Evolutionary conservation across 2,113 vertebrate genomes (phyloP).

Genomic region (Fulica atra): DNA sequence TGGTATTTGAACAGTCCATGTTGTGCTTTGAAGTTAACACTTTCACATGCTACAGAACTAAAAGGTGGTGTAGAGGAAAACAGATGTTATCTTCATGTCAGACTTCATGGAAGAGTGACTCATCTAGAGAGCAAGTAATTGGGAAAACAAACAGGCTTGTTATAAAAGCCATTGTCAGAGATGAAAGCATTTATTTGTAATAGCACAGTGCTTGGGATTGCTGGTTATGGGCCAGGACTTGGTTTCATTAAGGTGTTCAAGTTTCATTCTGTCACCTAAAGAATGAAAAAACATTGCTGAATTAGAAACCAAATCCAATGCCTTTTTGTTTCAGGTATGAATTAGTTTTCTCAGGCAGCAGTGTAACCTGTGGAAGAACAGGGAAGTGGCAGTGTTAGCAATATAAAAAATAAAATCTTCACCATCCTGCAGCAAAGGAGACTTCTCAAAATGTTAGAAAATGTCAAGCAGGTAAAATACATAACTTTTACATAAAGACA

Average conservation of each 20-base stretch:
- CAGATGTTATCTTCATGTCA: not conserved
- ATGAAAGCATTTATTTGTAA: not conserved
- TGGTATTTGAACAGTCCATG: not conserved
- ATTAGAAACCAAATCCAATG: not conserved
- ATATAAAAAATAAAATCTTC: not conserved
- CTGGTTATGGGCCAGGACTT: not conserved
- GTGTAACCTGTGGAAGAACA: not conserved
- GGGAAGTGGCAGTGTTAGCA: not conserved
- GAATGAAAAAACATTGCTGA: not conserved
- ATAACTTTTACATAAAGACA: not conserved
- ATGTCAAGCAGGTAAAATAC: not conserved
- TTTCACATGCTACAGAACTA: not conserved
- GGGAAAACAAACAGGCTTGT: not conserved
- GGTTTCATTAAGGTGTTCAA: not conserved
- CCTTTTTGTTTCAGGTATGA: not conserved
- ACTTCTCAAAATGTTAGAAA: not conserved
- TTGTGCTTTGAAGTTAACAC: constrained; percentile 12
- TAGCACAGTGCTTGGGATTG: not conserved
- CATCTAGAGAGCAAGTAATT: not conserved
- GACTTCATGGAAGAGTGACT: not conserved
- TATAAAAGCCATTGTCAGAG: not conserved
- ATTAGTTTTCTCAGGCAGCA: not conserved
- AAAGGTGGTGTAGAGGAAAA: not conserved
- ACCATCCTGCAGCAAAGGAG: not conserved
- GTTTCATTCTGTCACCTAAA: not conserved